These are phyloP conservation scores for Drosophila navojoa DNA, from an alignment of 1,140 invertebrate species.

Conservation along the genomic window DNA sequence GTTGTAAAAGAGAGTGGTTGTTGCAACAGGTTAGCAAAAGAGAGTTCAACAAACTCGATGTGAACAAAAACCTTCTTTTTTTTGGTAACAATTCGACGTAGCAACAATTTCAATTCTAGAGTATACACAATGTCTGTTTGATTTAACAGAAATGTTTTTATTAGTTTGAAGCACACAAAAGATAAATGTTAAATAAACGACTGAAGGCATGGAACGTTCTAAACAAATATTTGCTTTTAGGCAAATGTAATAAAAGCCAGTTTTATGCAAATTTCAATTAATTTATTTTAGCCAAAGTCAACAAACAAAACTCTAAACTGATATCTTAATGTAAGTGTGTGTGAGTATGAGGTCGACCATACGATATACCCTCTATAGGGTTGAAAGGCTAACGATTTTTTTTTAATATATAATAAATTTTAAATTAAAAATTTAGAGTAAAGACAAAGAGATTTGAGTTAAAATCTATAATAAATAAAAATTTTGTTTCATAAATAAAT, in stretches of 20 bases:
- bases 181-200: conserved; percentile 5
- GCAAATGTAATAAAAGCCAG: not conserved
- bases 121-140: not conserved
- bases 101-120: not conserved
- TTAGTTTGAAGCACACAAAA: conserved; percentile 4
- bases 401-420: too few relatives aligned
- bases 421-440: too few relatives aligned
- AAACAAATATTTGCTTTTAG: not conserved
- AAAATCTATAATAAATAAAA: too few relatives aligned
- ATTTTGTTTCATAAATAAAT: too few relatives aligned
- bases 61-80: not conserved
- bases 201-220: not conserved
- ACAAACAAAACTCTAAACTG: not conserved
- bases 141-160: conserved; percentile 6
- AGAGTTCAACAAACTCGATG: not conserved
- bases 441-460: too few relatives aligned
- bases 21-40: conserved; percentile 32
- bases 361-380: not conserved
- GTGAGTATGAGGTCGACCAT: not conserved
- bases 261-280: conserved; percentile 11
- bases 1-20: not conserved
- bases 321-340: not conserved
- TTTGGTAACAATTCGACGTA: conserved; percentile 33
- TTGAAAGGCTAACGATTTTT: too few relatives aligned
- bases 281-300: conserved; percentile 2